Conservation (phyloP, 2,797 vertebrate species). For the Acrossocheilus fasciatus region DNA sequence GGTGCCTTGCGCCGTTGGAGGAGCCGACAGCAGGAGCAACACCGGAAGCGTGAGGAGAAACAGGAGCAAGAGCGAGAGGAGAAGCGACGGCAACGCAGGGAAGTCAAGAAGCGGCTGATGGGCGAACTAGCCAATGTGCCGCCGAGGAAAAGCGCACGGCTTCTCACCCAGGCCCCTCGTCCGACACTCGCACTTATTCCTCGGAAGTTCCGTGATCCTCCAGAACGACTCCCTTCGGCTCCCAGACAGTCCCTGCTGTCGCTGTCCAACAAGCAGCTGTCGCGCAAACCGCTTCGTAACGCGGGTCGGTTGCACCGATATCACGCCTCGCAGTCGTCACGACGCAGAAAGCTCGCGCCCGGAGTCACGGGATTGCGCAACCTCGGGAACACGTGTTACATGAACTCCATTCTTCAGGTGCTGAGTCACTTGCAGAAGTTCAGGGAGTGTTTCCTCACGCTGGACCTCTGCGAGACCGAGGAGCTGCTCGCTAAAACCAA, state of each 20-base stretch:
- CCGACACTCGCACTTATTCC: conserved; percentile 83
- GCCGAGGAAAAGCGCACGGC: conserved; percentile 94
- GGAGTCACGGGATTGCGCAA: conserved; percentile 97
- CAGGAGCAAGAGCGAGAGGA: conserved; percentile 85
- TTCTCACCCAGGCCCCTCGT: conserved; percentile 87
- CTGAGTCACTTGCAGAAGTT: conserved; percentile 99
- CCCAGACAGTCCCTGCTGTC: conserved; percentile 71
- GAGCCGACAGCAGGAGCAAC: conserved; percentile 80
- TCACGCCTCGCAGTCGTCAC: conserved; percentile 81
- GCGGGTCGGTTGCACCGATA: conserved; percentile 81
- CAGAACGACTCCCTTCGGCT: conserved; percentile 75
- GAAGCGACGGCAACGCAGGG: conserved; percentile 85
- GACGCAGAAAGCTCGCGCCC: conserved; percentile 84
- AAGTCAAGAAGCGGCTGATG: conserved; percentile 91
- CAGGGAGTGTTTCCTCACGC: conserved; percentile 96
- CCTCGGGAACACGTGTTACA: conserved; percentile 98
- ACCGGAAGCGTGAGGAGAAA: conserved; percentile 82
- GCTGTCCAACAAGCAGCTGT: conserved; percentile 72
- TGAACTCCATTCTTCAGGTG: conserved; percentile 99
- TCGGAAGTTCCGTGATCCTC: conserved; percentile 86
- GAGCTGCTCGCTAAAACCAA: conserved; percentile 91
- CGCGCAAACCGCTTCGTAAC: conserved; percentile 52
- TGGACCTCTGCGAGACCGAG: conserved; percentile 94
- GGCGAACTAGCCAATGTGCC: conserved; percentile 91
- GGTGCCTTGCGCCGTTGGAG: conserved; percentile 85